A percentile compares a stretch with the other conserved stretches of the same genome.
phyloP scores from a whole-genome alignment of 1,140 invertebrate species.

The Xylocopa sonorina region DNA sequence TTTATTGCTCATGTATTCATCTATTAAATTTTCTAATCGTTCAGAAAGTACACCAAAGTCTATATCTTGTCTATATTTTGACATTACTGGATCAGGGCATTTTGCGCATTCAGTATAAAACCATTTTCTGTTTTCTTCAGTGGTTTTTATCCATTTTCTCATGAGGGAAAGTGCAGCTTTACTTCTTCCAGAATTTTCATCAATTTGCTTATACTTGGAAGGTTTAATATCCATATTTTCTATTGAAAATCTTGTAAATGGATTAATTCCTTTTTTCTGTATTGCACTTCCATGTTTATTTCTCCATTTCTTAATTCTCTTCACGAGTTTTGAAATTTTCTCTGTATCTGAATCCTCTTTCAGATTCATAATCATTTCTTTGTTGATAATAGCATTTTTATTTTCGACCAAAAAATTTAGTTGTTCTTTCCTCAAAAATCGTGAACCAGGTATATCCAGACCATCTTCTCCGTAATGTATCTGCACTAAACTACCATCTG shows the following conservation, averaged over 20 bases:
- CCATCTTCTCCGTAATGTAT: constrained; percentile 98
- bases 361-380: constrained; percentile 83
- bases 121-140: constrained; percentile 83
- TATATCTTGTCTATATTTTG: constrained; percentile 86
- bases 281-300: constrained; percentile 82
- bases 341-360: constrained; percentile 81
- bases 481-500: constrained; percentile 96
- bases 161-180: constrained; percentile 82
- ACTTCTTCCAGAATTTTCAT: constrained; percentile 70
- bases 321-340: constrained; percentile 81
- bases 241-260: constrained; percentile 72
- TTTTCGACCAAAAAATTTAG: constrained; percentile 93
- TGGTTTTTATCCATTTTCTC: constrained; percentile 85
- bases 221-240: constrained; percentile 69
- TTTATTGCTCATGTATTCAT: constrained; percentile 84
- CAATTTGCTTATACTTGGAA: constrained; percentile 65
- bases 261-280: constrained; percentile 74
- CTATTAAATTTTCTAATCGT: constrained; percentile 87
- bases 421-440: constrained; percentile 91
- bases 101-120: constrained; percentile 73
- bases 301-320: constrained; percentile 84
- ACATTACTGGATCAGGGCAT: constrained; percentile 89
- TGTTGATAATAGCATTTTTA: constrained; percentile 84
- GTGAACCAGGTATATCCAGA: constrained; percentile 93
- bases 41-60: constrained; percentile 93